Conservation (phyloP, 2,113 vertebrate species). For the Gadus chalcogrammus region DNA sequence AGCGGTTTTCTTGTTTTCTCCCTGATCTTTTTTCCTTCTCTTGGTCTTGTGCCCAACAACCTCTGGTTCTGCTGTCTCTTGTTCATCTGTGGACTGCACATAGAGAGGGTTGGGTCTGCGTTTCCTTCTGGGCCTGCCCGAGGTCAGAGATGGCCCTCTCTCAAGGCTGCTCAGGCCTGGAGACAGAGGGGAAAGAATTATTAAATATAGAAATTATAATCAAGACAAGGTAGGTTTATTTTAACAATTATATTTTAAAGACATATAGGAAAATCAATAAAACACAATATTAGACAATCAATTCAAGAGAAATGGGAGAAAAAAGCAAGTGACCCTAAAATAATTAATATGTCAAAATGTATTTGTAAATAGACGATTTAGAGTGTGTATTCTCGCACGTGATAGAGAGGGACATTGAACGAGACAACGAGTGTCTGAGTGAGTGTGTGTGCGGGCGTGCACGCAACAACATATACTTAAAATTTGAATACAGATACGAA, state of each 20-base stretch:
- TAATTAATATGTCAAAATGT: too few relatives aligned
- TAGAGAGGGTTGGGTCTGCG: slow-evolving; percentile 14
- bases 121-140: slow-evolving; percentile 33
- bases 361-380: too few relatives aligned
- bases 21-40: slow-evolving; percentile 10
- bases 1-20: background rate
- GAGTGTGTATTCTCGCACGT: slow-evolving; percentile 34
- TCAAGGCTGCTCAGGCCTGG: slow-evolving; percentile 10
- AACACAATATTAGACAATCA: background rate
- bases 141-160: slow-evolving; percentile 2
- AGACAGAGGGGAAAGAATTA: background rate
- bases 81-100: background rate
- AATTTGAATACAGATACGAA: too few relatives aligned
- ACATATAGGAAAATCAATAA: background rate
- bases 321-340: too few relatives aligned
- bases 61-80: background rate
- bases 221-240: background rate
- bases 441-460: too few relatives aligned
- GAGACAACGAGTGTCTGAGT: too few relatives aligned
- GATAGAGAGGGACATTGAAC: slow-evolving; percentile 32
- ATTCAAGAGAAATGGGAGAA: too few relatives aligned
- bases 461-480: too few relatives aligned
- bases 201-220: background rate
- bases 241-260: background rate
- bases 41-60: slow-evolving; percentile 1